Conservation (phyloP, 2,888 invertebrate genomes). For the Julus scanicus region DNA sequence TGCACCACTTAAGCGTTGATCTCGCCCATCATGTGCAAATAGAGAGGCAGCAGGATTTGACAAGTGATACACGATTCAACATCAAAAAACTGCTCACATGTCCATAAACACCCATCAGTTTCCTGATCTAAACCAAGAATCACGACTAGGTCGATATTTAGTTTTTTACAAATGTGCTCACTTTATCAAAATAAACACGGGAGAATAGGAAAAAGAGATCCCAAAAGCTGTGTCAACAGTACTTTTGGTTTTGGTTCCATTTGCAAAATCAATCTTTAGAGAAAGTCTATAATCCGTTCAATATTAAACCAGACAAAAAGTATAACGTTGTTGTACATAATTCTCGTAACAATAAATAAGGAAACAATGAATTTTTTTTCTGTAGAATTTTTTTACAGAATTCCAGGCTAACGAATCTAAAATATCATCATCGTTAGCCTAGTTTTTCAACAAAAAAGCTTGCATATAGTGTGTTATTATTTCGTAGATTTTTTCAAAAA, state of each 20-base stretch:
- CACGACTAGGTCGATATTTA: background rate
- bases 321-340: too few species aligned
- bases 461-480: too few species aligned
- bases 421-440: too few species aligned
- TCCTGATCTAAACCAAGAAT: slow-evolving; percentile 7
- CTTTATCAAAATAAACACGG: slow-evolving; percentile 20
- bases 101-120: background rate
- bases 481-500: too few species aligned
- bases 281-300: background rate
- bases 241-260: background rate
- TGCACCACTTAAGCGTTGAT: slow-evolving; percentile 26
- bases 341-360: too few species aligned
- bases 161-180: slow-evolving; percentile 8
- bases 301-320: background rate
- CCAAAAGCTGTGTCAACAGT: background rate
- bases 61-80: background rate
- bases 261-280: slow-evolving; percentile 37
- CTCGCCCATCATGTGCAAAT: slow-evolving; percentile 36
- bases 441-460: too few species aligned
- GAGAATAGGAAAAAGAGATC: background rate
- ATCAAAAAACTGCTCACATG: background rate
- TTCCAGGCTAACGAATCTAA: too few species aligned
- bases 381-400: too few species aligned
- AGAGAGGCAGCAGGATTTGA: slow-evolving; percentile 9
- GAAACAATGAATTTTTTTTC: too few species aligned